Evolutionary conservation across 2,797 vertebrate genomes (phyloP), one percentile per base, ranked within the genome.

Genomic region (Perodicticus potto): DNA sequence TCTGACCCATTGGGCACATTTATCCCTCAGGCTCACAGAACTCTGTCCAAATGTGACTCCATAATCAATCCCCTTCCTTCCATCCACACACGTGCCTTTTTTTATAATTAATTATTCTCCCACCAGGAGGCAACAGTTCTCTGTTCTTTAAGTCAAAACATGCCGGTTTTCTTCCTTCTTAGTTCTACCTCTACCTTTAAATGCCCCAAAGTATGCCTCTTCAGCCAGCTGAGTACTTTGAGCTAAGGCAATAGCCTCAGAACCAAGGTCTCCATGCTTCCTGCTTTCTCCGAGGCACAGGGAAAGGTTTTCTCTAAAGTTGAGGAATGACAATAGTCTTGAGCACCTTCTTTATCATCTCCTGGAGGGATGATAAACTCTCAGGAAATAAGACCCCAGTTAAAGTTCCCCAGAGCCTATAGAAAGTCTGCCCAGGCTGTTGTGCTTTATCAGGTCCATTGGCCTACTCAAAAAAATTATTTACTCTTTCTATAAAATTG

Each of bases 51-150:
- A 72, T 53, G 34, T 23, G 40, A 61, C 17, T 89, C 9, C 27
- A 29, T 2, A 23, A 17, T 45, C 10, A 22, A 63, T 34, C 22
- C 49, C 12, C 72, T 73, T 53, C 65, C 19, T 19, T 16, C 3
- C 5, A n/a, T 17, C 27, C 43, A 17, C 23, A 27, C 11, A 34
- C 8, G 32, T n/a, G 32, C 8, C 5, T 82, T 72, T 83, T 76
- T 83, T 85, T 57, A 70, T 63, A 85, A 43, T 70, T 70, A 94
- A 65, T 67, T 83, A 59, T 29, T 77, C 23, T 95, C 25, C 72
- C 40, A 25, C 25, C 80, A 14, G 49, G 65, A 67, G 32, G 19
- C 40, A 93, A 53, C 2, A 55, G 29, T 29, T 57, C 37, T 69
- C 20, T 37, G 10, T 69, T 32, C 37, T 81, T 87, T 22, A 81